Evolutionary conservation across 2,888 invertebrate genomes (phyloP), one percentile per base, ranked within the genome.

Genomic region (Oasisia sp.): DNA sequence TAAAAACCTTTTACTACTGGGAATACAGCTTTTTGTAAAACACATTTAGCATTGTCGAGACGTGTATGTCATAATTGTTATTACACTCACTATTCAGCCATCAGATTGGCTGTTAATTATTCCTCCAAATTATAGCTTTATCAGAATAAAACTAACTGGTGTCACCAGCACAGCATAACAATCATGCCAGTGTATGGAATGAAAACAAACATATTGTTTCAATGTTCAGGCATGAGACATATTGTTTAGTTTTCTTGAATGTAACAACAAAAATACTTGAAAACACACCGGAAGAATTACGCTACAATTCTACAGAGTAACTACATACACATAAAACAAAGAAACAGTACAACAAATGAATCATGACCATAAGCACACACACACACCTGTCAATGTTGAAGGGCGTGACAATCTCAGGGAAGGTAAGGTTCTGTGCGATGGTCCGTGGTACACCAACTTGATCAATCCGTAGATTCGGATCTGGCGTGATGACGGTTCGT

Each of bases 331-430:
- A 45, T 11, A 45, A 7, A 45, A 45, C 45, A 45, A 45, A 45
- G 45, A 50, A 50, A 50, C 5, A 74, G 74, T 74, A 74, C 19
- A 74, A 74, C 27, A 74, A 74, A 74, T n/a, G 27, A 74, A 74
- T 19, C 74, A 5, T 74, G 2, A 74, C 7, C 74, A 14, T 27
- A n/a, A n/a, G n/a, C n/a, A n/a, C n/a, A 58, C 58, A 74, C 14
- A 74, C 74, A 74, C 74, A 97, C 97, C 98, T 98, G 96, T 99
- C 99, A 95, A 99, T 99, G 96, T 99, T 99, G 96, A 99, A 99
- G 0, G 99, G 99, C 0, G 99, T 99, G 0, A 99, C 99, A 93
- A 99, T 97, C 97, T 99, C 99, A 0, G 99, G 99, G 96, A 99
- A 99, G 92, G 99, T 99, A 95, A 99, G 97, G 96, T 99, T 99